These are phyloP conservation scores for Hydriomena furcata DNA, from an alignment of 2,888 invertebrate genomes.

Conservation along the genomic window DNA sequence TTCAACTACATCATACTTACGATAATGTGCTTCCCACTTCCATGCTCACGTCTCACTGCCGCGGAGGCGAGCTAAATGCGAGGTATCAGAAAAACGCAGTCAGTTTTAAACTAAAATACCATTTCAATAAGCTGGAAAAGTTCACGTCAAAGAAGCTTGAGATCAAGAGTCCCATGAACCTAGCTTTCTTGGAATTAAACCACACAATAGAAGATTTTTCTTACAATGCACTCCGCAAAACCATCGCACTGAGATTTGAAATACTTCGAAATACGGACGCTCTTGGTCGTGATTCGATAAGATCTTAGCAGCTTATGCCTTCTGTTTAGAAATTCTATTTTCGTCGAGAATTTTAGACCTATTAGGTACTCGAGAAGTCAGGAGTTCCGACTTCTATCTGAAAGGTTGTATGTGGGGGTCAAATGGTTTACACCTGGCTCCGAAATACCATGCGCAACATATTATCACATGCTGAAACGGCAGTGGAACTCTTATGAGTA, in stretches of 20 bases:
- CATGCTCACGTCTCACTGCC: too few species aligned
- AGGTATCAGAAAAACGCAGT: too few species aligned
- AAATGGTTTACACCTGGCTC: background rate
- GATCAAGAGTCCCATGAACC: too few species aligned
- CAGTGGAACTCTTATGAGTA: too few species aligned
- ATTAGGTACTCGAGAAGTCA: constrained; percentile 11
- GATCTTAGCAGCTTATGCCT: constrained; percentile 33
- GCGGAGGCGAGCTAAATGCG: too few species aligned
- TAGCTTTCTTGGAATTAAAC: constrained; percentile 7
- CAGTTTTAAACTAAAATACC: too few species aligned
- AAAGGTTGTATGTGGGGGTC: constrained; percentile 2
- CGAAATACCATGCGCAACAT: background rate
- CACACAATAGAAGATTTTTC: constrained; percentile 21
- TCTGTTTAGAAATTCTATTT: constrained; percentile 32
- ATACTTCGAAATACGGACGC: constrained; percentile 31
- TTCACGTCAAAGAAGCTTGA: background rate
- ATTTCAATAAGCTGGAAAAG: background rate
- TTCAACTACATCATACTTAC: too few species aligned
- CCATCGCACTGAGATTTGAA: constrained; percentile 25
- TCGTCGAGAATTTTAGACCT: constrained; percentile 16
- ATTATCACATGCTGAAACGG: background rate
- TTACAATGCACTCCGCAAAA: constrained; percentile 12
- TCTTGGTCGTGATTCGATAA: constrained; percentile 35
- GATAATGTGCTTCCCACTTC: too few species aligned
- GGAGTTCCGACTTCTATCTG: background rate